Evolutionary conservation across 2,888 invertebrate species (phyloP).

Genomic region (Apamea crenata): DNA sequence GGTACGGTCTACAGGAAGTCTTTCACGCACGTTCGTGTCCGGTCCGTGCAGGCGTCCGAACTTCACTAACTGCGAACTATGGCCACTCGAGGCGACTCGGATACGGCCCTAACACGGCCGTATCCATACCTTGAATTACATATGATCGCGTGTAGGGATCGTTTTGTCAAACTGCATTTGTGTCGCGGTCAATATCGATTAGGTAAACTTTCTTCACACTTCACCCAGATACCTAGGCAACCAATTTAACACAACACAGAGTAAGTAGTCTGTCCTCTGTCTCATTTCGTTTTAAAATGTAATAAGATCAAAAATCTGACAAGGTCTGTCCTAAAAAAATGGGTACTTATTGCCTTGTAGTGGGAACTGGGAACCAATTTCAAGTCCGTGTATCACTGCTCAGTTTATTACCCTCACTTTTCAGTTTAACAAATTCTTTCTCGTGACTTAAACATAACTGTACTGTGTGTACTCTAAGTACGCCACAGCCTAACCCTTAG

Average conservation of each 20-base stretch:
- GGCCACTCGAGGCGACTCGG: too few relatives aligned
- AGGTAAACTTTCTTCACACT: slow-evolving; percentile 2
- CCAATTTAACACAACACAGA: not conserved
- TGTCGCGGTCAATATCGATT: not conserved
- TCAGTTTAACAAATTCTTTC: not conserved
- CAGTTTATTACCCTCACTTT: not conserved
- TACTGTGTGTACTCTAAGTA: not conserved
- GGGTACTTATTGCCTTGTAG: not conserved
- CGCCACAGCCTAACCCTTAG: not conserved
- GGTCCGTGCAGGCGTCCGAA: not conserved
- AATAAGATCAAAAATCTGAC: not conserved
- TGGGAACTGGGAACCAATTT: not conserved
- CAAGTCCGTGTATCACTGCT: not conserved
- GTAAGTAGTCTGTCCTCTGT: not conserved
- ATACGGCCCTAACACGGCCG: not conserved
- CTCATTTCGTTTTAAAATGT: not conserved
- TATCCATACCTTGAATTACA: not conserved
- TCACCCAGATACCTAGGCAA: not conserved
- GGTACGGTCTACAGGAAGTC: not conserved
- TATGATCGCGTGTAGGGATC: not conserved
- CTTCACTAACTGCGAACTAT: slow-evolving; percentile 9
- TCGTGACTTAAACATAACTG: not conserved
- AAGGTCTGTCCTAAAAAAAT: not conserved
- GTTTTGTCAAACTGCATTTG: slow-evolving; percentile 11
- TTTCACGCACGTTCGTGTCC: not conserved